Base-by-base conservation (phyloP, 1,140 invertebrate genomes). In the Uloborus diversus region DNA sequence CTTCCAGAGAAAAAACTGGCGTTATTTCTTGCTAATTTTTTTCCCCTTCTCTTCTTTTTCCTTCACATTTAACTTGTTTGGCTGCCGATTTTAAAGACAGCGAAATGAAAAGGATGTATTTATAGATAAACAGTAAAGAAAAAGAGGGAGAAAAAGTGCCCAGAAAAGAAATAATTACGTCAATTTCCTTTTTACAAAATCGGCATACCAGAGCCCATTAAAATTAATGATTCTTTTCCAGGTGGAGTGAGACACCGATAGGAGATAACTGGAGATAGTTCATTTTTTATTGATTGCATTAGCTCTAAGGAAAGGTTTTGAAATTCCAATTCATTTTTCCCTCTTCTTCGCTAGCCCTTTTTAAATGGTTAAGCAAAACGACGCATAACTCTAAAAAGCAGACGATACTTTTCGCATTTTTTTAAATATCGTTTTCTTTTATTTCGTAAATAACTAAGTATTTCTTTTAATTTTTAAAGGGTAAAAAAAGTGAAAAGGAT, bases 271-370 rank as follows among this genome's bases (percentile, higher is more conserved):
- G 57, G 47, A 33, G 42, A 62, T 42, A 30, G 57, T 64, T 75
- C 71, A 75, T 75, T 75, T 75, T 75, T 75, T 75, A 75, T 75
- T 75, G 71, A 75, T 75, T 75, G 37, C 71, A 64, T 75, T 75
- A 75, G 37, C 42, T 42, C 23, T 30, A 61, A 62, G 17, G 51
- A 59, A 13, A 37, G 61, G 61, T n/a, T n/a, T n/a, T n/a, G n/a
- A 35, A 35, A 64, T 13, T 17, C 17, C 37, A 42, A 17, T 17
- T 9, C 37, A 42, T 42, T 42, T 17, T 42, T 9, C 17, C 17
- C 9, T 42, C 17, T 42, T 42, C 17, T 42, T 42, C 9, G 17
- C 37, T 42, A 9, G 9, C 37, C 17, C 37, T 42, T 17, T 75
- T 75, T 61, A 64, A 75, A 75, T 75, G 71, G 71, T 25, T 25